These are phyloP conservation scores for Ctenopoma kingsleyae DNA, from an alignment of 2,797 vertebrate genomes.

Conservation along the genomic window DNA sequence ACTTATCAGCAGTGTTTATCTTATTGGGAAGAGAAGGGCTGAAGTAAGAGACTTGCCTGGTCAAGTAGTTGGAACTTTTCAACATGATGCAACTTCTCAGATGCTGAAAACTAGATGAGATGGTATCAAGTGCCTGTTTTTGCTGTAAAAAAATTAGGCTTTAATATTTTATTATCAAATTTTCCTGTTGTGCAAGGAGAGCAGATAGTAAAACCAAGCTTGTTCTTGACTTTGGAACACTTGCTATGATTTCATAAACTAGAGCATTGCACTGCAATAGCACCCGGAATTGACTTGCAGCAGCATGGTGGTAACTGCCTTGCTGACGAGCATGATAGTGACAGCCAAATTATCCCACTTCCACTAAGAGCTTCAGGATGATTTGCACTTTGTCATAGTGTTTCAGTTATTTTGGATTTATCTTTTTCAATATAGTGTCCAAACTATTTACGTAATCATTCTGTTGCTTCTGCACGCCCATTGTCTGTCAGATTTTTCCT, in stretches of 20 bases:
- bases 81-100: slow-evolving; percentile 40
- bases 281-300: slow-evolving; percentile 34
- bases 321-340: slow-evolving; percentile 39
- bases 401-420: not conserved
- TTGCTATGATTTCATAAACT: slow-evolving; percentile 14
- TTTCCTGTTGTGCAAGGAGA: not conserved
- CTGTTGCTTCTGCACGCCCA: not conserved
- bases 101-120: slow-evolving; percentile 23
- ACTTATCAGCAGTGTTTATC: slow-evolving; percentile 18
- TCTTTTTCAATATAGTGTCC: not conserved
- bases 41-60: slow-evolving; percentile 51
- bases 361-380: slow-evolving; percentile 16
- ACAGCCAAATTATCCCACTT: slow-evolving; percentile 48
- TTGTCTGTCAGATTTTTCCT: not conserved
- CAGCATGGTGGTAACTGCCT: slow-evolving; percentile 20
- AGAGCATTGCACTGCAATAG: slow-evolving; percentile 1
- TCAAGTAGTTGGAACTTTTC: slow-evolving; percentile 50
- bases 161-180: not conserved
- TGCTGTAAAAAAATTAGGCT: not conserved
- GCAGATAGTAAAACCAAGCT: not conserved
- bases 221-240: slow-evolving; percentile 5
- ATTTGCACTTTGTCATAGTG: slow-evolving; percentile 17
- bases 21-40: slow-evolving; percentile 7
- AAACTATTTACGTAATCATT: not conserved
- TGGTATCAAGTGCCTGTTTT: not conserved